A percentile compares a stretch with the other conserved stretches of the same genome.
Conservation (phyloP, 2,113 vertebrate species). For the Probosciger aterrimus region DNA sequence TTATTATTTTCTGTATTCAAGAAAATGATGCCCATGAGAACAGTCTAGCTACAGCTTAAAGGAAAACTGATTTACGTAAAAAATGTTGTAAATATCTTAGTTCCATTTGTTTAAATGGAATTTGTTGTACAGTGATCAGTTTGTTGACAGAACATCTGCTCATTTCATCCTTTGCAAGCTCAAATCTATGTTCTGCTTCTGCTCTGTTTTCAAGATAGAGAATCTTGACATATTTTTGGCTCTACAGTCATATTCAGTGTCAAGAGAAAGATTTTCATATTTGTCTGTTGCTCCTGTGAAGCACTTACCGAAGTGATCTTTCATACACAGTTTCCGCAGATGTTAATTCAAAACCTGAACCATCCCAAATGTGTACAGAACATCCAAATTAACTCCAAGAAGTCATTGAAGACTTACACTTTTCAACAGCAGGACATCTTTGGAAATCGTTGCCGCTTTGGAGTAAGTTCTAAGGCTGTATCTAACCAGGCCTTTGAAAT, state of each 20-base stretch:
- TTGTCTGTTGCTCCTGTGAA: conserved; percentile 63
- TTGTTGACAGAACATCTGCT: conserved; percentile 63
- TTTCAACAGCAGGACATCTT: conserved; percentile 5
- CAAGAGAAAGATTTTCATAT: conserved; percentile 58
- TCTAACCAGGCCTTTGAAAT: not conserved
- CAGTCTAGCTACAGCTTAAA: not conserved
- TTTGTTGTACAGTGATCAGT: conserved; percentile 25
- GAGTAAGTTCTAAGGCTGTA: conserved; percentile 1
- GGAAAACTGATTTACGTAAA: not conserved
- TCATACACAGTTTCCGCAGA: conserved; percentile 35
- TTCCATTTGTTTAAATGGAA: conserved; percentile 1
- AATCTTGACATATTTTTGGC: conserved; percentile 70
- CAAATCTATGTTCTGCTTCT: conserved; percentile 57
- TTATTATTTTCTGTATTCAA: not conserved
- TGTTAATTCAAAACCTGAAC: conserved; percentile 60
- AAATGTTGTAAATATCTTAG: conserved; percentile 23
- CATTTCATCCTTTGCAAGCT: conserved; percentile 50
- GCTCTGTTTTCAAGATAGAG: conserved; percentile 36
- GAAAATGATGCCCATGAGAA: not conserved
- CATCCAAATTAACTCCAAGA: conserved; percentile 51
- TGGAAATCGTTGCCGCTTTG: conserved; percentile 4
- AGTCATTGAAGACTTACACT: conserved; percentile 25
- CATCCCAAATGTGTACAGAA: conserved; percentile 37
- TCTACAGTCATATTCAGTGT: conserved; percentile 35
- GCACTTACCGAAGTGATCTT: conserved; percentile 58